Evolutionary conservation across 2,888 invertebrate genomes (phyloP).

Genomic region (Agonopterix arenella): DNA sequence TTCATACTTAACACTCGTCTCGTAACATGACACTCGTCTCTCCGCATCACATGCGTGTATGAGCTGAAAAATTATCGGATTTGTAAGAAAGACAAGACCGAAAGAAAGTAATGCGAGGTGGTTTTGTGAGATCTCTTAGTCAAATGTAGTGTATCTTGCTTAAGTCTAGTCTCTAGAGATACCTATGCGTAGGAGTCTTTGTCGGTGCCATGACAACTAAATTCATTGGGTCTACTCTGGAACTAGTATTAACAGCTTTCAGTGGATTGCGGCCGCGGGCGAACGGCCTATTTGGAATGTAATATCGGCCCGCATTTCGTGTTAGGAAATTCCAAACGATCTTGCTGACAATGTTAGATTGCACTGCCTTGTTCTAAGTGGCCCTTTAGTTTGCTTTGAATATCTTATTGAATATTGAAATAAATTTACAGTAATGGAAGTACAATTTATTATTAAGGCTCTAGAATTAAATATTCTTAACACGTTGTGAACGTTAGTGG

Average conservation of each 20-base stretch:
- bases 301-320: conserved; percentile 17
- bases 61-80: no score
- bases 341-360: not conserved
- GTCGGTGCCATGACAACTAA: conserved; percentile 41
- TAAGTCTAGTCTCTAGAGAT: not conserved
- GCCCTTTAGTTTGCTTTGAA: conserved; percentile 2
- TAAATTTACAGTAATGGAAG: no score
- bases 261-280: conserved; percentile 19
- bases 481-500: no score
- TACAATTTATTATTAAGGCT: no score
- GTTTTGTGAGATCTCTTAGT: no score
- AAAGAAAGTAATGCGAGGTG: no score
- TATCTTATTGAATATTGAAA: not conserved
- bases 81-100: no score
- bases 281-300: conserved; percentile 27
- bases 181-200: conserved; percentile 29
- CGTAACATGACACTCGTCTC: no score
- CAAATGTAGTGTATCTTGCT: not conserved
- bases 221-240: conserved; percentile 30
- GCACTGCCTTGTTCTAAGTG: not conserved
- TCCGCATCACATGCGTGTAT: no score
- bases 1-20: no score
- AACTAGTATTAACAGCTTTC: conserved; percentile 15
- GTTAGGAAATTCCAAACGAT: conserved; percentile 9
- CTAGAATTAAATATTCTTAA: no score